Evolutionary conservation across 2,888 invertebrate genomes (phyloP), one percentile per base, ranked within the genome.

Genomic region (Ophion ventricosus): DNA sequence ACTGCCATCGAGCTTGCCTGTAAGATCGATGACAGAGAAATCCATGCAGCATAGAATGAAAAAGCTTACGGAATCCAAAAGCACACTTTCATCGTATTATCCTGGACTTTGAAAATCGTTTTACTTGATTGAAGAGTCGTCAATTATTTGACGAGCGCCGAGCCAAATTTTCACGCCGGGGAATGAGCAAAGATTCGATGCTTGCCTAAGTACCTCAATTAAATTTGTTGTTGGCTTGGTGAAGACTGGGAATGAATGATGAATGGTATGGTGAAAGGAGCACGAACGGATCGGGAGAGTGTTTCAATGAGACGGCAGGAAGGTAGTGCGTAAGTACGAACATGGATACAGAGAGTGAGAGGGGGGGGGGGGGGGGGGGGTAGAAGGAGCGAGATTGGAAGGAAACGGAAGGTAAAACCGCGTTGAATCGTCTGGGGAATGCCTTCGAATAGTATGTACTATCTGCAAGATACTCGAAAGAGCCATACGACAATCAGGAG

Each of bases 401-500:
- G 79, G 75, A 82, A 78, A 54, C 78, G 79, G 75, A 84, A 82
- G 82, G 57, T 77, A 72, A 72, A 82, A 75, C 72, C 40, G 72
- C 72, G 79, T 56, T 79, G 79, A 59, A 81, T 61, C 79, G 82
- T 76, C 82, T 63, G 79, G 81, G 84, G 86, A 86, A 84, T 82
- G 80, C 20, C 54, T 77, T 73, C 29, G 8, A n/a, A 54, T 23
- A 63, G n/a, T 57, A n/a, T 63, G 25, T 59, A n/a, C 56, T 57
- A 29, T 54, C 64, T 75, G 49, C 63, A 49, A 75, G 23, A 59
- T 74, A 20, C 67, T 79, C 59, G 54, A 61, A 76, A 80, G 85
- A 81, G 85, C 87, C 87, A 84, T 87, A 87, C 85, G 86, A 90
- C 91, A 91, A 91, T 91, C 91, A 91, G 74, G 89, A 91, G 88